Evolutionary conservation across 2,113 vertebrate species (phyloP), one percentile per base, ranked within the genome.

Genomic region (Osmerus eperlanus): DNA sequence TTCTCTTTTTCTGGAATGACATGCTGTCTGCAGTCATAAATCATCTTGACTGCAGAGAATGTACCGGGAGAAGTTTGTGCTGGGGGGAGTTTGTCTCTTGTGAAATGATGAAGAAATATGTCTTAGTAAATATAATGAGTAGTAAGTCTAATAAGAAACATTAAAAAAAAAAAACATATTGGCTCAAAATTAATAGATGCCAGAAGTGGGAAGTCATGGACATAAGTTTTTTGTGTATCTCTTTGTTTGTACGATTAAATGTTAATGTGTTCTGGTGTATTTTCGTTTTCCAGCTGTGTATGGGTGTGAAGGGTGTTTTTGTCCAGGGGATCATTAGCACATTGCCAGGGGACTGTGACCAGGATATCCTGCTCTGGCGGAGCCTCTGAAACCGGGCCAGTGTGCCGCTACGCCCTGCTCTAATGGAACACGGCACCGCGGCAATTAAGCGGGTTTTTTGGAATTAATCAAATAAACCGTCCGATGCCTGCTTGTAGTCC

Each of bases 381-480:
- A 68, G 72, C 68, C n/a, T 72, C 68, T 69, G 56, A 86, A 76
- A 52, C 62, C 19, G 2, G 2, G 4, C 18, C 66, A 84, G 64
- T 71, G 56, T 81, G 68, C 67, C 74, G 58, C 70, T 79, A 66
- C 9, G 55, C 81, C 72, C 19, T 59, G 25, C 58, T 70, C 73
- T 87, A 87, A 89, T 89, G 76, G 63, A 79, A 72, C 70, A 73
- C 84, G 76, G 65, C 84, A 28, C 85, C 67, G 65, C 63, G 74
- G 77, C 68, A 86, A 83, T 85, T 85, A 87, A 80, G 74, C 78
- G 74, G 63, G 74, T 85, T 72, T 81, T 90, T 5, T 85, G 76
- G 76, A 68, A 82, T 83, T 21, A 84, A 89, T 83, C 75, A 71
- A 81, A 88, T 86, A 75, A 83, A 87, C 65, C 59, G 60, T 58